phyloP scores from a whole-genome alignment of 2,888 invertebrate genomes.

The Lamellibrachia satsuma region DNA sequence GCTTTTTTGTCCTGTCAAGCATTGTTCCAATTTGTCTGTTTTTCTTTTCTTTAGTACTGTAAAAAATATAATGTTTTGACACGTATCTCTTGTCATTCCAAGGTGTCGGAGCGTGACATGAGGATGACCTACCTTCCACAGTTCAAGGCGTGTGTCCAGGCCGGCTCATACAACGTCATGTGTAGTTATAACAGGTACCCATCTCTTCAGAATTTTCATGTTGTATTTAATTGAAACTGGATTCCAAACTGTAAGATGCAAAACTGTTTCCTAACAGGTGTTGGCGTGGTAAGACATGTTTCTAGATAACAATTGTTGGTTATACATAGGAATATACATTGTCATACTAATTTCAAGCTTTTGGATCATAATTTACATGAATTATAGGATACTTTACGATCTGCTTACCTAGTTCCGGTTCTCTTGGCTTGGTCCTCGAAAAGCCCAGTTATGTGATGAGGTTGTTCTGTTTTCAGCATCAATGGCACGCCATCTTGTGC shows the following conservation, averaged over 20 bases:
- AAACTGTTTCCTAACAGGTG: too few species aligned
- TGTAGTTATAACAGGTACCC: constrained; percentile 61
- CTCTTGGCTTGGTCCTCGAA: not conserved
- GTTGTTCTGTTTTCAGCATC: not conserved
- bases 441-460: not conserved
- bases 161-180: constrained; percentile 58
- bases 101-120: constrained; percentile 53
- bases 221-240: too few species aligned
- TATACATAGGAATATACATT: not conserved
- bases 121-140: constrained; percentile 56
- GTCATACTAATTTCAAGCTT: not conserved
- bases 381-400: too few species aligned
- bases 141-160: constrained; percentile 54
- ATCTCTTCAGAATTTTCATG: too few species aligned
- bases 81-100: not conserved
- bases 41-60: not conserved
- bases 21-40: not conserved
- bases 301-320: too few species aligned
- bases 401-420: not conserved
- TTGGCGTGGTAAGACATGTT: too few species aligned
- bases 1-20: not conserved
- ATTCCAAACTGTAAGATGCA: too few species aligned
- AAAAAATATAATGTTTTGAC: not conserved
- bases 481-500: constrained; percentile 47
- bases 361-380: not conserved